Evolutionary conservation across 2,888 invertebrate genomes (phyloP).

Genomic region (Baronia brevicornis): DNA sequence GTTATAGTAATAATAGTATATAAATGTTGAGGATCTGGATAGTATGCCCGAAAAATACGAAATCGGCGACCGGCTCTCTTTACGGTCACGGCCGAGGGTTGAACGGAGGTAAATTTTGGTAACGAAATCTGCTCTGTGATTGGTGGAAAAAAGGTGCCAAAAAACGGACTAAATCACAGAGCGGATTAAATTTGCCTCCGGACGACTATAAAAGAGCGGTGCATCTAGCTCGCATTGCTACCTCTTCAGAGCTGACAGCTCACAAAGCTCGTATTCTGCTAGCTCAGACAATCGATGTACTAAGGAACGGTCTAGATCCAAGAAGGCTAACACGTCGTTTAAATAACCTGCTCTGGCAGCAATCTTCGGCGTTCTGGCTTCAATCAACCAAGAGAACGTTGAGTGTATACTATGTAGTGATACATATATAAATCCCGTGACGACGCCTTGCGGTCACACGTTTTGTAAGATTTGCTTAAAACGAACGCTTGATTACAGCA

Average conservation of each 20-base stretch:
- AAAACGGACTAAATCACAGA: no score
- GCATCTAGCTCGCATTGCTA: constrained; percentile 42
- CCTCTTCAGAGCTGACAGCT: constrained; percentile 22
- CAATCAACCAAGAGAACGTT: constrained; percentile 39
- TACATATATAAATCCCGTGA: constrained; percentile 86
- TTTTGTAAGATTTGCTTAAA: constrained; percentile 90
- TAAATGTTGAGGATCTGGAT: no score
- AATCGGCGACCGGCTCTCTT: no score
- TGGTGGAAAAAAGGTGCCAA: no score
- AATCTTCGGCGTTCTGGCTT: constrained; percentile 31
- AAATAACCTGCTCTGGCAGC: constrained; percentile 28
- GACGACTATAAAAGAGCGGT: no score
- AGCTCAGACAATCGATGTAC: constrained; percentile 27
- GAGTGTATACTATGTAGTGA: constrained; percentile 88
- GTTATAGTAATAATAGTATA: no score
- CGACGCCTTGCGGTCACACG: constrained; percentile 94
- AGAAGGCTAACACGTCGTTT: constrained; percentile 27
- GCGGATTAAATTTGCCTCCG: no score
- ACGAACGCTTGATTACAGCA: constrained; percentile 87
- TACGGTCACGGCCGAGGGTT: no score
- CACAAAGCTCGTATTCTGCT: constrained; percentile 28
- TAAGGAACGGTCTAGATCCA: constrained; percentile 23
- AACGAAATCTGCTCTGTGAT: no score
- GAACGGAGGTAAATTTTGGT: no score
- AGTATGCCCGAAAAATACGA: no score